phyloP scores from a whole-genome alignment of 2,888 invertebrate species.

The Lasioglossum vierecki region DNA sequence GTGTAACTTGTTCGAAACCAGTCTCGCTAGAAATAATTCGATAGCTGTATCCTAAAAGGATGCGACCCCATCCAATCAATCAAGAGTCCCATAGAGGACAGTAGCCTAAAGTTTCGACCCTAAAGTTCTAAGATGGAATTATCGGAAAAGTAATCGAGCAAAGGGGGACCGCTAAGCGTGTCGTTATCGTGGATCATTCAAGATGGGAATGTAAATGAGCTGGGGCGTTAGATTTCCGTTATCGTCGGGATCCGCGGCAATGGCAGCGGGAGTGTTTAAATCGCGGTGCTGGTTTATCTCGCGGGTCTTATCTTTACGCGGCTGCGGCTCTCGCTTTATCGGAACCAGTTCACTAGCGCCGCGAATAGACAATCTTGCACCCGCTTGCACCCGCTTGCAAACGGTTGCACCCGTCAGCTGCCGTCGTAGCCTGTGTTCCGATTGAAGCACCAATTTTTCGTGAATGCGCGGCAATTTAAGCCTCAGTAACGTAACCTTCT shows the following conservation, averaged over 20 bases:
- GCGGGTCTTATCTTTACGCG: constrained; percentile 62
- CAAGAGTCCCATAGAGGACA: neutral
- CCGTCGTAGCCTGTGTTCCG: neutral
- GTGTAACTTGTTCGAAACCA: neutral
- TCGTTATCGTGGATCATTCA: constrained; percentile 53
- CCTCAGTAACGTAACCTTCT: no score
- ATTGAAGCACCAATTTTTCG: no score
- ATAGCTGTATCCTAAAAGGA: neutral
- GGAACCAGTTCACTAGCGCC: constrained; percentile 45
- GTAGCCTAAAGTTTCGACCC: neutral
- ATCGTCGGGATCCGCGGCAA: constrained; percentile 41
- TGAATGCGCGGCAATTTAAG: no score
- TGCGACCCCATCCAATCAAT: neutral
- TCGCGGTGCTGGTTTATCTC: constrained; percentile 58
- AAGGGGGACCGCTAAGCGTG: constrained; percentile 4
- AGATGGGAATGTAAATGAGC: constrained; percentile 61
- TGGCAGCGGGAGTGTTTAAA: constrained; percentile 63
- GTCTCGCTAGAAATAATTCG: neutral
- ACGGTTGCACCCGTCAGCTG: neutral
- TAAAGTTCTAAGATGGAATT: neutral
- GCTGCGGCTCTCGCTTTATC: constrained; percentile 56
- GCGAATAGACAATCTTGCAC: constrained; percentile 22
- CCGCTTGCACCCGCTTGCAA: constrained; percentile 13
- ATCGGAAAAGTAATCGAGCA: constrained; percentile 18
- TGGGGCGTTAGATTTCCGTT: constrained; percentile 52